phyloP scores from a whole-genome alignment of 2,888 invertebrate genomes.

The Drosophila mayaguana region DNA sequence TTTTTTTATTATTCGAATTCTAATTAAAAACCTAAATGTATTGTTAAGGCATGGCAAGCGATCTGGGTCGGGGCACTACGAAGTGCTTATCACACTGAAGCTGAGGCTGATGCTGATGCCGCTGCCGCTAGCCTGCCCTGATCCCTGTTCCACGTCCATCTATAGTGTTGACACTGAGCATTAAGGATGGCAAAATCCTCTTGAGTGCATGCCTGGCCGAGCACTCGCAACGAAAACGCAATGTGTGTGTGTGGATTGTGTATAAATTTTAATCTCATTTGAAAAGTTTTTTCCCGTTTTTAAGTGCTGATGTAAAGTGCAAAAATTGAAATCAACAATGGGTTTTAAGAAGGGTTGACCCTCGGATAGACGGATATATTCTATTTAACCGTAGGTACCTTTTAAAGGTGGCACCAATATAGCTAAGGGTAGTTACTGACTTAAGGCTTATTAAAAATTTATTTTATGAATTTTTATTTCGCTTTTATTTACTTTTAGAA shows the following conservation, averaged over 20 bases:
- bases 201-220: slow-evolving; percentile 73
- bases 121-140: neutral
- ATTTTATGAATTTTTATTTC: neutral
- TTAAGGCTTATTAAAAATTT: neutral
- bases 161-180: slow-evolving; percentile 75
- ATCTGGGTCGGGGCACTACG: slow-evolving; percentile 28
- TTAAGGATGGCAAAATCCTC: slow-evolving; percentile 78
- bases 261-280: slow-evolving; percentile 77
- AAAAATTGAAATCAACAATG: slow-evolving; percentile 71
- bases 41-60: slow-evolving; percentile 64
- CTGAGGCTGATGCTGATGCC: neutral
- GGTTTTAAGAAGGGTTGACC: slow-evolving; percentile 45
- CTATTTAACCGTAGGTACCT: slow-evolving; percentile 1
- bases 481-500: neutral
- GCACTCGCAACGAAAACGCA: slow-evolving; percentile 19
- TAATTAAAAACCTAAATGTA: slow-evolving; percentile 74
- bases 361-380: slow-evolving; percentile 7
- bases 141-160: slow-evolving; percentile 31
- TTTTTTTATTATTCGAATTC: slow-evolving; percentile 64
- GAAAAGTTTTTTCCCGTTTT: slow-evolving; percentile 57
- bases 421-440: neutral
- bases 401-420: neutral
- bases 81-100: slow-evolving; percentile 78
- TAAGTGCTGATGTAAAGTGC: slow-evolving; percentile 58
- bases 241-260: slow-evolving; percentile 36